phyloP scores from a whole-genome alignment of 2,113 vertebrate genomes.

The Oxyura jamaicensis region DNA sequence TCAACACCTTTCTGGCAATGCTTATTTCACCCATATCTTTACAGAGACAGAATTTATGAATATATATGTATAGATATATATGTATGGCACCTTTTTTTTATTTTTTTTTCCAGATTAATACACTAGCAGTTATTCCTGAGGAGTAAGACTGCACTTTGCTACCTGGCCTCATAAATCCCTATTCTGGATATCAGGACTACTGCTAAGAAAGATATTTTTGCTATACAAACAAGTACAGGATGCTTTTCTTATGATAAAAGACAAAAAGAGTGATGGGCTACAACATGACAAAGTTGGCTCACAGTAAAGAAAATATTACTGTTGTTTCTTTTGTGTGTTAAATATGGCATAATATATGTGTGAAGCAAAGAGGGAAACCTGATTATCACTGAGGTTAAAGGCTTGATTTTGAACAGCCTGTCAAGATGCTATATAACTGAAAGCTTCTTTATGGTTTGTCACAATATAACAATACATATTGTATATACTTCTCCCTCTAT shows the following conservation, averaged over 20 bases:
- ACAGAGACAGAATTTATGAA: not conserved
- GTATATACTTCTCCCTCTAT: not conserved
- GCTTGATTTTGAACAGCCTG: conserved; percentile 33
- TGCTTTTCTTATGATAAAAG: not conserved
- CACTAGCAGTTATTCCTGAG: not conserved
- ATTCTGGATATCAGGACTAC: not conserved
- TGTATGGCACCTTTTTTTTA: too few species aligned
- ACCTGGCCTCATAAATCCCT: not conserved
- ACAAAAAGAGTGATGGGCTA: not conserved
- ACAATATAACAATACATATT: conserved; percentile 15
- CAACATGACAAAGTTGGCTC: not conserved
- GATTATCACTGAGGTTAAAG: conserved; percentile 16
- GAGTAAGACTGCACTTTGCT: not conserved
- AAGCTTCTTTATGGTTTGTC: conserved; percentile 39
- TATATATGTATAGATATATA: too few species aligned
- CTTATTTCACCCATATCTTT: not conserved
- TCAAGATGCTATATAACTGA: conserved; percentile 21
- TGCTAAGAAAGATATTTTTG: not conserved
- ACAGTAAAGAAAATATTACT: not conserved
- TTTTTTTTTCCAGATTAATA: not conserved
- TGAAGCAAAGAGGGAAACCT: conserved; percentile 4
- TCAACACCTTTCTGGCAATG: too few species aligned
- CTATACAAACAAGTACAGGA: not conserved
- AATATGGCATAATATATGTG: not conserved
- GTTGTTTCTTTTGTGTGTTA: not conserved